Evolutionary conservation across 2,888 invertebrate genomes (phyloP).

Genomic region (Eupelmus urozonus): DNA sequence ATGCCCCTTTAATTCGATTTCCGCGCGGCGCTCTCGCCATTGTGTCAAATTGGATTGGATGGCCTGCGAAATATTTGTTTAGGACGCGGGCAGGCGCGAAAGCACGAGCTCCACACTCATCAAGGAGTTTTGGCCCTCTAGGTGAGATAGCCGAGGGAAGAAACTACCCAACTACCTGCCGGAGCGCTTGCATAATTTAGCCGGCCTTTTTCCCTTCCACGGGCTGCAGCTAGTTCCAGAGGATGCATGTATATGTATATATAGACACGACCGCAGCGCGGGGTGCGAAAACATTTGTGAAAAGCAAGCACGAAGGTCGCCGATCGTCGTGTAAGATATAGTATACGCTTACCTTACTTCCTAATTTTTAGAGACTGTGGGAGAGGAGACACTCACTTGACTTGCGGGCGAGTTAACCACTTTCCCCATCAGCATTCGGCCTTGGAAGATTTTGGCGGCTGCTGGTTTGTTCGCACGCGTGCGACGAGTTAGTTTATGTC

Average conservation of each 20-base stretch:
- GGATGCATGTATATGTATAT: not conserved
- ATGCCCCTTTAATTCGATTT: conserved; percentile 71
- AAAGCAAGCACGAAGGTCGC: conserved; percentile 61
- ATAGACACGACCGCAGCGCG: conserved; percentile 44
- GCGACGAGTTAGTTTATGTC: too few relatives aligned
- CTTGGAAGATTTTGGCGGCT: too few relatives aligned
- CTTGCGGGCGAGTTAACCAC: too few relatives aligned
- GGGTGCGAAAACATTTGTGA: conserved; percentile 70
- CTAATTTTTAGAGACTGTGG: too few relatives aligned
- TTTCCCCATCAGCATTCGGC: too few relatives aligned
- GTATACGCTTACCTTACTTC: too few relatives aligned
- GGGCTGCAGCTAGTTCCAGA: not conserved
- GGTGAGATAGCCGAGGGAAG: too few relatives aligned
- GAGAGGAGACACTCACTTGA: too few relatives aligned
- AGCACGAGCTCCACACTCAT: conserved; percentile 41
- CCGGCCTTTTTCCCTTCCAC: conserved; percentile 64
- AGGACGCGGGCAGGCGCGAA: conserved; percentile 59
- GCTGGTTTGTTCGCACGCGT: not conserved
- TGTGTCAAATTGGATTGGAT: conserved; percentile 71
- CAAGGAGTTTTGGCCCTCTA: too few relatives aligned
- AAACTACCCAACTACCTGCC: conserved; percentile 62
- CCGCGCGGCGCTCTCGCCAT: conserved; percentile 65
- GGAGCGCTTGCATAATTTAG: conserved; percentile 73
- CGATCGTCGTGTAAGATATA: too few relatives aligned
- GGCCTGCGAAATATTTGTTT: conserved; percentile 71